phyloP scores from a whole-genome alignment of 2,797 vertebrate species.

The Phrynocephalus forsythii region DNA sequence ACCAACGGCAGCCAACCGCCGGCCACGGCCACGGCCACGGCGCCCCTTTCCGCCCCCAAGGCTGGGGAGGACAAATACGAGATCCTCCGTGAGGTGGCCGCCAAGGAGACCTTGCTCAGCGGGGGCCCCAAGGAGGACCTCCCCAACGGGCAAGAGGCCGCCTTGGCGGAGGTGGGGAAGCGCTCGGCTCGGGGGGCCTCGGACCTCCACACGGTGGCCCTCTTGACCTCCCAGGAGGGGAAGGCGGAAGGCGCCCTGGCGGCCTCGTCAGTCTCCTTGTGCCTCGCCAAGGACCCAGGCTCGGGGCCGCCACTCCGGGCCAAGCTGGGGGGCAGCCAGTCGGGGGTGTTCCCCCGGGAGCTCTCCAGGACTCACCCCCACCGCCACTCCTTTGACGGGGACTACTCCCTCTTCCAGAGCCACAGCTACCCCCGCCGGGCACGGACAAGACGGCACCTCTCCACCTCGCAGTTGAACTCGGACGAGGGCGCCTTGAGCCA shows the following conservation, averaged over 20 bases:
- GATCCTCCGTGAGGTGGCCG: constrained; percentile 72
- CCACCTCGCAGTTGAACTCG: constrained; percentile 90
- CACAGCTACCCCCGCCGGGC: constrained; percentile 95
- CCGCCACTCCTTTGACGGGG: constrained; percentile 88
- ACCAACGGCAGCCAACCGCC: constrained; percentile 82
- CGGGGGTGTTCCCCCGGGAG: constrained; percentile 80
- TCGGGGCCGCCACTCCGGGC: constrained; percentile 81
- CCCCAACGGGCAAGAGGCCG: neutral
- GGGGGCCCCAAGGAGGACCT: constrained; percentile 72
- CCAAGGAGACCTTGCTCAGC: constrained; percentile 63
- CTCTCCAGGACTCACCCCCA: constrained; percentile 89
- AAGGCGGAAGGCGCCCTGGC: constrained; percentile 79
- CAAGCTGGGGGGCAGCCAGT: constrained; percentile 67
- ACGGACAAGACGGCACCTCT: constrained; percentile 91
- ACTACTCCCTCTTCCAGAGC: constrained; percentile 95
- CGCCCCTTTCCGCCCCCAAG: constrained; percentile 63
- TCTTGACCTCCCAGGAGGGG: constrained; percentile 80
- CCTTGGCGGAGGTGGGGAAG: constrained; percentile 65
- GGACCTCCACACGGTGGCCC: constrained; percentile 78
- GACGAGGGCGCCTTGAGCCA: constrained; percentile 84
- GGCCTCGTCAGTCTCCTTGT: constrained; percentile 38
- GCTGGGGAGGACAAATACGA: constrained; percentile 81
- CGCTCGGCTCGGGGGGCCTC: constrained; percentile 77
- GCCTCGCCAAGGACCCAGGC: constrained; percentile 74
- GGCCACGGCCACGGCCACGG: neutral